Base-by-base conservation (phyloP, 1,140 invertebrate species). In the Drosophila guanche region DNA sequence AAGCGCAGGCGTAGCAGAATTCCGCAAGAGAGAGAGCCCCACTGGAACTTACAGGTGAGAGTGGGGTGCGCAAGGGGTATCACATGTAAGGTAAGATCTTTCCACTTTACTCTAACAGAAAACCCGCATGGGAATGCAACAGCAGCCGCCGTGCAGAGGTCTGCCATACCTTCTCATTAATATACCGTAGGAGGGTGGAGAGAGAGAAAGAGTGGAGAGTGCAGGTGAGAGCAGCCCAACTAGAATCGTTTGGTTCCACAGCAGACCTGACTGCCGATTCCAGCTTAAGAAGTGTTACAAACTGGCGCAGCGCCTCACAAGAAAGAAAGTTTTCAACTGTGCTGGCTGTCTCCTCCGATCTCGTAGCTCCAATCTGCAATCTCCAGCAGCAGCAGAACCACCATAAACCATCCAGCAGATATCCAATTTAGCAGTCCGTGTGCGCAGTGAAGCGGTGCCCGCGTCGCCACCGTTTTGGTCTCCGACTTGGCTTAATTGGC, bases 241-340 rank as follows among this genome's bases (percentile, higher is more conserved):
- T 37, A 37, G 33, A 37, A 37, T 37, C 10, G 33, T 7, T 29
- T 7, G 6, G 27, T 29, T 29, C 27, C 27, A 7, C 27, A 29
- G 27, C 27, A 29, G 27, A 29, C 27, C 27, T 8, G 29, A 33
- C 29, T 33, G 29, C 7, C 7, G 29, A 33, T 33, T 56, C 54
- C 78, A 85, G 72, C 86, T 90, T 90, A 90, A 90, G 88, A 90
- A 90, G 88, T 85, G 73, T 90, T 84, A 84, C 79, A 90, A 75
- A 62, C 79, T 73, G 65, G 66, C 60, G 59, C 58, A 65, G 66
- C 52, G 52, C 37, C 68, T 52, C 88, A 90, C 76, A 88, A 84
- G 88, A 88, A 88, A 90, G 88, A 90, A 90, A 90, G 88, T 90
- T 90, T 90, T 76, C 79, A 70, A 51, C 68, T 68, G 80, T 61